Evolutionary conservation across 2,888 invertebrate genomes (phyloP).

Genomic region (Ephialtes manifestator): DNA sequence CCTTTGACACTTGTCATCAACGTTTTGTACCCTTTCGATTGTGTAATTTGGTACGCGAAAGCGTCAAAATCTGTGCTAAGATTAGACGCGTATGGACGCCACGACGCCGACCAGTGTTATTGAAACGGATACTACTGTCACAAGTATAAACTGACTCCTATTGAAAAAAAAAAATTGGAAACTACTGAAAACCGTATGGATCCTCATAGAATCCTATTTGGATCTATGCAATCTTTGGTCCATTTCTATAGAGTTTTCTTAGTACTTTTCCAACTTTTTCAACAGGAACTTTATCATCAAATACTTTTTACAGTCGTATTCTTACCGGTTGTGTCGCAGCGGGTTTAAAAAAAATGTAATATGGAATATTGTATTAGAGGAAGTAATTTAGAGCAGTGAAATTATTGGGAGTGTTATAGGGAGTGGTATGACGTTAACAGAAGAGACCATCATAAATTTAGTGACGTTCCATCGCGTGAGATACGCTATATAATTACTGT

Average conservation of each 20-base stretch:
- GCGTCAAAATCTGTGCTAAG: conserved; percentile 21
- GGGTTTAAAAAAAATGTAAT: neutral
- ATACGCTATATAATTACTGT: neutral
- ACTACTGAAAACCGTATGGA: too few species aligned
- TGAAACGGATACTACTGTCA: conserved; percentile 8
- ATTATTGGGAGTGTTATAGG: conserved; percentile 11
- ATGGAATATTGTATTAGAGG: neutral
- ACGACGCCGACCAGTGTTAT: neutral
- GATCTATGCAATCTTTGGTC: too few species aligned
- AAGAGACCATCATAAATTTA: conserved; percentile 31
- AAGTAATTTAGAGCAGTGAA: neutral
- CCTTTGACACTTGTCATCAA: neutral
- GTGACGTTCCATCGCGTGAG: conserved; percentile 42
- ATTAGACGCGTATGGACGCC: conserved; percentile 38
- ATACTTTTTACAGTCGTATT: neutral
- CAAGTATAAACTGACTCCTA: neutral
- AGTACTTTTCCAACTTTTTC: too few species aligned
- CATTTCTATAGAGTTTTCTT: too few species aligned
- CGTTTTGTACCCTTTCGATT: neutral
- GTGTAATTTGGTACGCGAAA: neutral
- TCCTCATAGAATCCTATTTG: too few species aligned
- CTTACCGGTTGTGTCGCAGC: neutral
- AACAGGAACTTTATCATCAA: conserved; percentile 15
- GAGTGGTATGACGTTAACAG: conserved; percentile 27
- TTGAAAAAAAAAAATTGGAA: too few species aligned